A percentile compares a stretch with the other conserved stretches of the same genome.
Conservation (phyloP, 2,113 vertebrate genomes). For the Ceuthmochares aereus region DNA sequence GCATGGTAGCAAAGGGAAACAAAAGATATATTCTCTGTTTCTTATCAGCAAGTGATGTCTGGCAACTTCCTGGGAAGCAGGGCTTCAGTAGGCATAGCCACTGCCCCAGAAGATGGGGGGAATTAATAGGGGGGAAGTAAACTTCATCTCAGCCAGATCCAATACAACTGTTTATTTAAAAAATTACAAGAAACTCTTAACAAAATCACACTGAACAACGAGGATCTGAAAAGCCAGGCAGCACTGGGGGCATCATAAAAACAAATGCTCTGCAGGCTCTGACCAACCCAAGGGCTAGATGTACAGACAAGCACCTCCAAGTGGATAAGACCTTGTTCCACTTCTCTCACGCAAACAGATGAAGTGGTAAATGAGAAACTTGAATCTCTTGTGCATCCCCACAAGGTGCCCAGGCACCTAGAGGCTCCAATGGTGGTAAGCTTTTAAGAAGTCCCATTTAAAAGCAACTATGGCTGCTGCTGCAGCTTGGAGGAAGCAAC, state of each 20-base stretch:
- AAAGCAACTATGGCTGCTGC: background rate
- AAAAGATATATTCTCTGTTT: background rate
- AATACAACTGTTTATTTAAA: slow-evolving; percentile 57
- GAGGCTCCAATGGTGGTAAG: background rate
- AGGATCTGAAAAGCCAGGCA: slow-evolving; percentile 52
- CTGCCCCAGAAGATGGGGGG: background rate
- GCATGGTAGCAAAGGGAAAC: background rate
- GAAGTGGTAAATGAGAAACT: background rate
- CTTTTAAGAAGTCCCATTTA: background rate
- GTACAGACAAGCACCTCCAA: background rate
- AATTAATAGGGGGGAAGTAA: background rate
- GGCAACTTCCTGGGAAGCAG: background rate
- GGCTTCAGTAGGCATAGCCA: background rate
- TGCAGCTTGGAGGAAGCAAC: background rate
- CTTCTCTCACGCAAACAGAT: background rate
- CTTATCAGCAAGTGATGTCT: background rate
- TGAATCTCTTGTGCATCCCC: background rate
- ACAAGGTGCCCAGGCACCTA: background rate
- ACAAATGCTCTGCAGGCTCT: slow-evolving; percentile 43
- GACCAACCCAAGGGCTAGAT: background rate
- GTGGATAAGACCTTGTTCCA: background rate
- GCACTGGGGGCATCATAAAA: slow-evolving; percentile 19
- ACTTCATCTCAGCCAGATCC: background rate
- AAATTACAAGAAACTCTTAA: slow-evolving; percentile 46
- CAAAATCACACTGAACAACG: background rate